Evolutionary conservation across 2,888 invertebrate species (phyloP).

Genomic region (Trisateles emortualis): DNA sequence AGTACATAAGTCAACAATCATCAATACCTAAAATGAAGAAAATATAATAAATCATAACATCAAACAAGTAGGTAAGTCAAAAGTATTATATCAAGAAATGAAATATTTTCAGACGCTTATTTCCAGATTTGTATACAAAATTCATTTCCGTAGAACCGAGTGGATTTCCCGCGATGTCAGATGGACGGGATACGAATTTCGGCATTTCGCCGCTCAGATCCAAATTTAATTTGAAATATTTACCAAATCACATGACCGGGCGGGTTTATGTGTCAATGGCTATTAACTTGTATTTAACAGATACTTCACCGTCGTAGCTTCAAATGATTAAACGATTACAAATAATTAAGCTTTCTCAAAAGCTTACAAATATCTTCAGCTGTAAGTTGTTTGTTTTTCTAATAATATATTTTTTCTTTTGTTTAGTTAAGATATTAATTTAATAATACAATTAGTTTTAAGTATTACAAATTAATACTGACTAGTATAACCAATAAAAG

Average conservation of each 20-base stretch:
- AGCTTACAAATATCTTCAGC: no score
- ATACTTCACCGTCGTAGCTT: background rate
- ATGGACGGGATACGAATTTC: constrained; percentile 18
- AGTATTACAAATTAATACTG: no score
- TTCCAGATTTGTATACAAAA: constrained; percentile 20
- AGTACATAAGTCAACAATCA: no score
- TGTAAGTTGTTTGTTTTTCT: no score
- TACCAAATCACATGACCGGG: constrained; percentile 14
- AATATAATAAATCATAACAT: background rate
- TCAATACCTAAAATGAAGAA: no score
- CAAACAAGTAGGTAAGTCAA: background rate
- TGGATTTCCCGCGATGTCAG: constrained; percentile 14
- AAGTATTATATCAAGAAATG: background rate
- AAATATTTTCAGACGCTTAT: background rate
- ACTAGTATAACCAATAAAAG: no score
- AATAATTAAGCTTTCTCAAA: no score
- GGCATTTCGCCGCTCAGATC: constrained; percentile 10
- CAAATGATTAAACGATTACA: background rate
- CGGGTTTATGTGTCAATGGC: background rate
- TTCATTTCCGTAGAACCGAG: constrained; percentile 32
- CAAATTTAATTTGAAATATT: constrained; percentile 31
- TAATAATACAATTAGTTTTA: no score
- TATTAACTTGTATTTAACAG: background rate
- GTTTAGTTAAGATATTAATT: no score
- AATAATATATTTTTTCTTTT: no score